Conservation (phyloP, 1,140 invertebrate species). For the Pseudomyrmex sp. region DNA sequence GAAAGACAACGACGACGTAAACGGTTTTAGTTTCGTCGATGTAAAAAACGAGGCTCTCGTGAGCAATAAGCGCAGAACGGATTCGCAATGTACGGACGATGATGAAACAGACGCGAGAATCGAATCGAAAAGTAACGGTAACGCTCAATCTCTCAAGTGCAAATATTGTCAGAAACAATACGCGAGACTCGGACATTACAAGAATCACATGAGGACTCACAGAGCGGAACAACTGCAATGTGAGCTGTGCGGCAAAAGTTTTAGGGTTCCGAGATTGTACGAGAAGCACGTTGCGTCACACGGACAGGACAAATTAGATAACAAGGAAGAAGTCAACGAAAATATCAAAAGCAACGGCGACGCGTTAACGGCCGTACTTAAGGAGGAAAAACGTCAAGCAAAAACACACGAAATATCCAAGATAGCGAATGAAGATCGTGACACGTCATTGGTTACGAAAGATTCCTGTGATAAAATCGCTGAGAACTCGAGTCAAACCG, state of each 20-base stretch:
- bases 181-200: slow-evolving; percentile 73
- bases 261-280: slow-evolving; percentile 67
- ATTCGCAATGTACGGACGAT: slow-evolving; percentile 41
- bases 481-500: slow-evolving; percentile 24
- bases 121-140: neutral
- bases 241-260: slow-evolving; percentile 72
- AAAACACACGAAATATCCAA: neutral
- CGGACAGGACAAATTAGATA: slow-evolving; percentile 21
- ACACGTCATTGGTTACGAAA: neutral
- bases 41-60: slow-evolving; percentile 55
- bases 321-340: neutral
- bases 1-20: slow-evolving; percentile 18
- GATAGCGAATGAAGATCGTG: neutral
- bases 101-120: slow-evolving; percentile 26
- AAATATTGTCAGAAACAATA: slow-evolving; percentile 75
- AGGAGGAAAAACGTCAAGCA: neutral
- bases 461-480: neutral
- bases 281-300: slow-evolving; percentile 74
- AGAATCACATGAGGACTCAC: slow-evolving; percentile 75
- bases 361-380: neutral
- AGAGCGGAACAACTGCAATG: slow-evolving; percentile 60
- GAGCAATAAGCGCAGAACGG: slow-evolving; percentile 24
- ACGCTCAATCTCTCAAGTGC: slow-evolving; percentile 66
- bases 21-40: slow-evolving; percentile 64
- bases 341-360: slow-evolving; percentile 23